Percentiles rank a stretch among this genome's conserved stretches.
Conservation (phyloP, 2,888 invertebrate species). For the Spilosoma lubricipeda region DNA sequence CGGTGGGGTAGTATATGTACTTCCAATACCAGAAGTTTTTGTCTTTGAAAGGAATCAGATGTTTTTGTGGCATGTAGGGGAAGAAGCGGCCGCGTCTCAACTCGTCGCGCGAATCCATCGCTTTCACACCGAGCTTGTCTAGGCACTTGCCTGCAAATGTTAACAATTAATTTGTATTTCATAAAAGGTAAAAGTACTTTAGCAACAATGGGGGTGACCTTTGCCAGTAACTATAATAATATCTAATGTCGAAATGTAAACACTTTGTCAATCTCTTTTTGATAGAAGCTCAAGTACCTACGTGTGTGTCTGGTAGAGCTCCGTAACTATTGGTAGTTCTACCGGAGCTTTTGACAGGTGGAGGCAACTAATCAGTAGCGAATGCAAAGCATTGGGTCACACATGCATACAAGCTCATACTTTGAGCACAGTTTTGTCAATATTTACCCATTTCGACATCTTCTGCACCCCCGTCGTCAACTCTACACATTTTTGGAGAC, state of each 20-base stretch:
- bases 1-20: slow-evolving; percentile 96
- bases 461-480: slow-evolving; percentile 92
- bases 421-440: neutral
- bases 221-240: neutral
- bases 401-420: too few relatives aligned
- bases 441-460: slow-evolving; percentile 95
- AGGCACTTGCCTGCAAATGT: slow-evolving; percentile 89
- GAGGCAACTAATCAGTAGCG: too few relatives aligned
- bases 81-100: slow-evolving; percentile 95
- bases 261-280: neutral
- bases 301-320: neutral
- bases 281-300: too few relatives aligned
- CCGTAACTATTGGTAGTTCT: neutral
- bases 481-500: slow-evolving; percentile 89
- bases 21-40: slow-evolving; percentile 96
- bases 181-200: too few relatives aligned
- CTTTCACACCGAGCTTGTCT: slow-evolving; percentile 93
- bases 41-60: slow-evolving; percentile 95
- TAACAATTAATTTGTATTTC: neutral
- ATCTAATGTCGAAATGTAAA: too few relatives aligned
- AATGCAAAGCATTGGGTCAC: too few relatives aligned
- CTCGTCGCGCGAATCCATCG: slow-evolving; percentile 95
- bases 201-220: too few relatives aligned
- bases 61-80: slow-evolving; percentile 97
- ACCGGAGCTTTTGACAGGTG: too few relatives aligned